These are phyloP conservation scores for Leptonema lineaticorne DNA, from an alignment of 1,140 invertebrate species.

Conservation along the genomic window DNA sequence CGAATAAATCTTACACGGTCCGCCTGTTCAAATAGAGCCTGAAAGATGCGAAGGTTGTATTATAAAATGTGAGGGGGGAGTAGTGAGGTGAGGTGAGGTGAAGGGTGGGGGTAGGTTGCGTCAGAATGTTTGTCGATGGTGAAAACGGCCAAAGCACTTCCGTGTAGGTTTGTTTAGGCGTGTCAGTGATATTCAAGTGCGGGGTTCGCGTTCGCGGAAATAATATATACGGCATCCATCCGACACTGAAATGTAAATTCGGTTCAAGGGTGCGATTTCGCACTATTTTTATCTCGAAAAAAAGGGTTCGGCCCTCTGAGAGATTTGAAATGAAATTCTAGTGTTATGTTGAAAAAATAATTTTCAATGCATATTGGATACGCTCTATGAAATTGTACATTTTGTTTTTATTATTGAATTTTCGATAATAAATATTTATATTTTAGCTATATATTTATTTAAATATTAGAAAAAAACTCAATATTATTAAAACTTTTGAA, in stretches of 20 bases:
- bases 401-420: too few species aligned
- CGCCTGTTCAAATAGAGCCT: background rate
- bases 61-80: background rate
- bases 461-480: too few species aligned
- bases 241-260: slow-evolving; percentile 5
- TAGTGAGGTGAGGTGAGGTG: background rate
- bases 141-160: slow-evolving; percentile 10
- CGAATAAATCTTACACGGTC: background rate
- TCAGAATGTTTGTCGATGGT: slow-evolving; percentile 14
- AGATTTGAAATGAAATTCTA: too few species aligned
- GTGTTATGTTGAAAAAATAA: too few species aligned
- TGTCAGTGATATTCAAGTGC: slow-evolving; percentile 18
- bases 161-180: slow-evolving; percentile 19
- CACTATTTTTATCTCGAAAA: background rate
- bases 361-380: too few species aligned
- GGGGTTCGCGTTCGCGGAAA: background rate
- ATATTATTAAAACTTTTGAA: too few species aligned
- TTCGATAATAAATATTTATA: too few species aligned
- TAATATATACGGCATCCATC: slow-evolving; percentile 14
- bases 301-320: too few species aligned
- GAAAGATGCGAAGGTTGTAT: background rate
- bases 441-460: too few species aligned
- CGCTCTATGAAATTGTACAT: too few species aligned
- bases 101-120: too few species aligned
- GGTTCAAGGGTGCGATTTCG: background rate